Evolutionary conservation across 2,888 invertebrate genomes (phyloP), one percentile per base, ranked within the genome.

Genomic region (Sarcophaga caerulescens): DNA sequence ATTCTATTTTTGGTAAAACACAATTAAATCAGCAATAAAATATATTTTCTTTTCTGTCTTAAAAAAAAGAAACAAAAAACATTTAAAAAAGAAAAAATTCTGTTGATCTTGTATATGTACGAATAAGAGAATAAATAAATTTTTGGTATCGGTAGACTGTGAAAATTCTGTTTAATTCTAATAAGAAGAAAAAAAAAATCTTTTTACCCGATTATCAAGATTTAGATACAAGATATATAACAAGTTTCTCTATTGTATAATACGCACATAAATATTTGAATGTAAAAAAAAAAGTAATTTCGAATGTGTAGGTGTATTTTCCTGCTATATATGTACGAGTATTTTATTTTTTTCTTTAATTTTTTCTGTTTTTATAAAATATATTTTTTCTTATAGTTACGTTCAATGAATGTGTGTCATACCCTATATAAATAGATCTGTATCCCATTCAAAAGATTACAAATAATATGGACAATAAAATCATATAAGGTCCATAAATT

Each of bases 361-460:
- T 35, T 35, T 35, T 35, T 35, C 8, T 35, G 35, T 35, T 35
- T 10, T 35, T 35, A 35, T 35, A 35, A 45, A 44, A 45, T n/a
- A 45, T 45, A 10, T 45, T 17, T 68, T 45, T 68, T 11, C 2
- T 19, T 68, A 2, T 63, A n/a, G n/a, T n/a, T n/a, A 47, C 57
- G 6, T 23, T n/a, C 66, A 10, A 23, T 68, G 44, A 60, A 92
- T 92, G 92, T 92, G 92, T 93, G 92, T 92, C 93, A 92, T 91
- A 89, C 88, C 87, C 89, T 89, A 89, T 90, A 90, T 89, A 92
- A 92, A 92, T 92, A 92, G 90, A 90, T 87, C 88, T 87, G 17
- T 68, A 68, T 65, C 45, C 17, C 19, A 35, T 35, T 14, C 1
- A 57, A 57, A 52, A 75, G 0, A 52, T 52, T 52, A 14, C 17